Percentiles rank a stretch among this genome's conserved stretches.
phyloP scores from a whole-genome alignment of 2,797 vertebrate species.

The Oreortyx pictus region DNA sequence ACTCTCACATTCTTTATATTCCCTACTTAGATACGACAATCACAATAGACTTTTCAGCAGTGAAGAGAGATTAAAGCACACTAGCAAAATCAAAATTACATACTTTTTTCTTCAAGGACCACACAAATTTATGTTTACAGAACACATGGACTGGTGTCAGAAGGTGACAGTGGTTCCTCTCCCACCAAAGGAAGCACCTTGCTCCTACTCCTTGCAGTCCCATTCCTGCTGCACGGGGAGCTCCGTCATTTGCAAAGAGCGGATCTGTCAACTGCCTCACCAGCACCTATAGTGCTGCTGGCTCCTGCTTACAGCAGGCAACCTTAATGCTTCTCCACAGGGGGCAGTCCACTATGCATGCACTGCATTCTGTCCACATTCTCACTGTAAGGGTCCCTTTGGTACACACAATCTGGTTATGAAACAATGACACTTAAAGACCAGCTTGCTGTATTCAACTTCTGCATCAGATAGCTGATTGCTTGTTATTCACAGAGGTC shows the following conservation, averaged over 20 bases:
- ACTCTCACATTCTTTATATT: background rate
- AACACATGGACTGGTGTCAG: background rate
- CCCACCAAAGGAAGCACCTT: background rate
- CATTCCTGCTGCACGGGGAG: background rate
- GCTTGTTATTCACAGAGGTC: background rate
- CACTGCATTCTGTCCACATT: fast-evolving
- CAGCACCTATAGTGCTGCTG: background rate
- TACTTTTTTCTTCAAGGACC: background rate
- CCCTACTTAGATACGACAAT: fast-evolving
- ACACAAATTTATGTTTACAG: background rate
- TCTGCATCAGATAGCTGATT: background rate
- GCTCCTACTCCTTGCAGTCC: background rate
- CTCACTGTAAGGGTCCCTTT: background rate
- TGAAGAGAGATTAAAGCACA: background rate
- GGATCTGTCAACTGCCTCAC: background rate
- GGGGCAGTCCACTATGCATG: background rate
- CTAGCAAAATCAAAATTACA: background rate
- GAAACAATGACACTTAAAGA: background rate
- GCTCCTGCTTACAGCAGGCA: background rate
- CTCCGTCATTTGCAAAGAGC: fast-evolving
- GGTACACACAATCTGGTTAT: background rate
- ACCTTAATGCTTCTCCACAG: background rate
- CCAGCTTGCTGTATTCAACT: background rate
- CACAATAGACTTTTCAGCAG: background rate
- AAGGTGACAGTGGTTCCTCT: background rate